phyloP scores from a whole-genome alignment of 2,888 invertebrate genomes.

The Boloria selene region DNA sequence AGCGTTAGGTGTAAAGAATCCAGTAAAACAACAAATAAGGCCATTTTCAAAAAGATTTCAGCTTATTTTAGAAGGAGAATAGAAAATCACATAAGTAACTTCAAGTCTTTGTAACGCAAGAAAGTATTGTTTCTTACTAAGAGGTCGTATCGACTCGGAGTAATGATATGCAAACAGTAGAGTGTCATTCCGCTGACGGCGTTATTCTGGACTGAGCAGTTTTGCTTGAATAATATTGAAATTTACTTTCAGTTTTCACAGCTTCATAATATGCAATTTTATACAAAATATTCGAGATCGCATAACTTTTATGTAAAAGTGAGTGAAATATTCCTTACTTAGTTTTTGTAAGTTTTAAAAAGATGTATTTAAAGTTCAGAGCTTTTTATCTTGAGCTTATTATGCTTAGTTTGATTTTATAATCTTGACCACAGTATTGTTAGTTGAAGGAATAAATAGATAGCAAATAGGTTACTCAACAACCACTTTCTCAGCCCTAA shows the following conservation, averaged over 20 bases:
- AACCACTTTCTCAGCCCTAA: too few species aligned
- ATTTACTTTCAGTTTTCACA: slow-evolving; percentile 20
- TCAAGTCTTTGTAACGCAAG: slow-evolving; percentile 13
- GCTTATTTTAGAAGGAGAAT: neutral
- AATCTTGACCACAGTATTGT: too few species aligned
- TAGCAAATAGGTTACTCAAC: too few species aligned
- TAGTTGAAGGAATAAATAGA: too few species aligned
- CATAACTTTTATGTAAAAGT: neutral
- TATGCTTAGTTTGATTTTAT: too few species aligned
- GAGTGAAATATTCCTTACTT: too few species aligned
- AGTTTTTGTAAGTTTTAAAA: too few species aligned
- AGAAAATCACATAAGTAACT: slow-evolving; percentile 2
- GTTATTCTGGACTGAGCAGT: slow-evolving; percentile 39
- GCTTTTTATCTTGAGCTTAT: too few species aligned
- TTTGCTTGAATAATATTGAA: slow-evolving; percentile 20
- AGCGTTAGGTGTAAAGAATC: too few species aligned
- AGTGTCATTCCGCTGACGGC: slow-evolving; percentile 32
- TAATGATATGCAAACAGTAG: slow-evolving; percentile 58
- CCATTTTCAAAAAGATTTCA: too few species aligned
- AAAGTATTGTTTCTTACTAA: slow-evolving; percentile 41
- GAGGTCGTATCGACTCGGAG: slow-evolving; percentile 44
- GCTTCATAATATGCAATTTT: neutral
- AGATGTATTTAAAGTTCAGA: too few species aligned
- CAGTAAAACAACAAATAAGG: too few species aligned
- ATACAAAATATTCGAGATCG: neutral